Percentiles rank a stretch among this genome's conserved stretches.
Evolutionary conservation across 2,888 invertebrate species (phyloP).

Genomic region (Scelioninae gen. 1): DNA sequence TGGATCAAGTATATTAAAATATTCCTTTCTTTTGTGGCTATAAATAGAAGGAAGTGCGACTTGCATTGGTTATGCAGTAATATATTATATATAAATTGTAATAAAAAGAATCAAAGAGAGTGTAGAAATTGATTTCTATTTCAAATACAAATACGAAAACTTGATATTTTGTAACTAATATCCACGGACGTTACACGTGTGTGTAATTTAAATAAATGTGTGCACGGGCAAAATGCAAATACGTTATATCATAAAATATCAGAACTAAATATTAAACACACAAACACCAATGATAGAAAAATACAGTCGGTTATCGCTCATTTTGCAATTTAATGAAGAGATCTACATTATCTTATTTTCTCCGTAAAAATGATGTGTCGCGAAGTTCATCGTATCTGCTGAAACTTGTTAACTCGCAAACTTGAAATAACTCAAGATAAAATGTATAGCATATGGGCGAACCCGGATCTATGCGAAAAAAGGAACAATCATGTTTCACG

Average conservation of each 20-base stretch:
- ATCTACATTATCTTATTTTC: conserved; percentile 31
- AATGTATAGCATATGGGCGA: conserved; percentile 9
- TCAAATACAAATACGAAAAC: conserved; percentile 12
- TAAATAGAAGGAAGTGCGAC: conserved; percentile 36
- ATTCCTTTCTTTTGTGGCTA: conserved; percentile 28
- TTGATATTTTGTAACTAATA: conserved; percentile 6
- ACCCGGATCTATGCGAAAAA: conserved; percentile 42
- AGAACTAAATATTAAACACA: neutral
- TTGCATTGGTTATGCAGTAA: conserved; percentile 12
- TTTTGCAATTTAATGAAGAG: conserved; percentile 26
- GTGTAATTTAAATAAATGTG: neutral
- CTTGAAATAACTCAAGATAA: conserved; percentile 39
- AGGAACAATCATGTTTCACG: conserved; percentile 21
- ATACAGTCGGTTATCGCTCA: conserved; percentile 12
- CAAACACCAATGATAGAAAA: conserved; percentile 19
- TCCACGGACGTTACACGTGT: neutral
- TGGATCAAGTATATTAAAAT: conserved; percentile 32
- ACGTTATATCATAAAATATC: conserved; percentile 16
- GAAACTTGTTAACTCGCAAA: conserved; percentile 29
- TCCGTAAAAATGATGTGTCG: conserved; percentile 6
- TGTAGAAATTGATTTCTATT: conserved; percentile 38
- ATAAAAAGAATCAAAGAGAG: conserved; percentile 19
- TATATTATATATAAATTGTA: neutral
- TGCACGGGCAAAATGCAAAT: neutral
- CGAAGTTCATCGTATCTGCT: conserved; percentile 32